Base-by-base conservation (phyloP, 2,113 vertebrate species). In the Vireo altiloquus region DNA sequence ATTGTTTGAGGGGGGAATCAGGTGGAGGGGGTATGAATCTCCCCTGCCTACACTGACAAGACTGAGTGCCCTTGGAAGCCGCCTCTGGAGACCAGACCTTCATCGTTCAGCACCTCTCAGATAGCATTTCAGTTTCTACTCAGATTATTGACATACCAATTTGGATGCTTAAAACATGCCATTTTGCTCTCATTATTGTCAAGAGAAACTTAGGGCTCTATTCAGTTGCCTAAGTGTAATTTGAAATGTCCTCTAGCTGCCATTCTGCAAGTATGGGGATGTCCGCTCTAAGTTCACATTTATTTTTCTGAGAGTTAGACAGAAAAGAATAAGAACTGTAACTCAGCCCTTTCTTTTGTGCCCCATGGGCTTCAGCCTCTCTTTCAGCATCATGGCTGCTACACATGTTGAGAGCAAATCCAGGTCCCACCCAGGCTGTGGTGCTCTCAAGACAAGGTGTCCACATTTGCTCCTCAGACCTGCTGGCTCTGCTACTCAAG, bases 381-480 rank as follows among this genome's bases (percentile, higher is more conserved):
- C 10, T 37, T 57, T 79, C 39, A 60, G 12, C 8, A 46, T 1
- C 0, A 30, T 39, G 47, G 23, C 23, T 50, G 24, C 28, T 91
- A 14, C 14, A 1, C 1, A 1, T 33, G 8, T 23, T 28, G 13
- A 74, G 50, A 40, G 4, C 1, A 40, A 60, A 82, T 33, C 37
- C 42, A 33, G 22, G n/a, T 75, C 31, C 22, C 25, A 61, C 14
- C 42, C 47, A 63, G 39, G 21, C 49, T 59, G 33, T 13, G 30
- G 47, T 5, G 1, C 2, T 8, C n/a, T 66, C 27, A 28, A 54
- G 52, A 37, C 2, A 6, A 59, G 23, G 7, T 47, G 37, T 47
- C 57, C 0, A 0, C 5, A 7, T 72, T 66, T 82, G 4, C 24
- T 47, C 8, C 1, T 3, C 14, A 54, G 18, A 57, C 18, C 28